These are phyloP conservation scores for Phoebastria nigripes DNA, from an alignment of 2,797 vertebrate genomes.

Conservation along the genomic window DNA sequence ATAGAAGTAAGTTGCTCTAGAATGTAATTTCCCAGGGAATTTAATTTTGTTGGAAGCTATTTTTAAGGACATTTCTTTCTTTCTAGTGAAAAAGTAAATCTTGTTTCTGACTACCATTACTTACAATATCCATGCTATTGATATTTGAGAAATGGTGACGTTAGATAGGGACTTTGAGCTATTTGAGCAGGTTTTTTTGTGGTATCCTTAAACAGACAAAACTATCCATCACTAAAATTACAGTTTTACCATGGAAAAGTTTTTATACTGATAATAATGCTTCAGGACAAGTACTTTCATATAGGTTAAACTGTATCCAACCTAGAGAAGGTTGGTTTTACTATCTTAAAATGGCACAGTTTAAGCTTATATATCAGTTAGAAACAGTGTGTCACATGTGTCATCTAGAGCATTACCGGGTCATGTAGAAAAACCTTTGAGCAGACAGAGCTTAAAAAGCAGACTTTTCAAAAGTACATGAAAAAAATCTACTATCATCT, in stretches of 20 bases:
- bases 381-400: fast-evolving
- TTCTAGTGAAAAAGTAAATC: not conserved
- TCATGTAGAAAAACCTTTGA: not conserved
- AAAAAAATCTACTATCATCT: not conserved
- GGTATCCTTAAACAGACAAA: not conserved
- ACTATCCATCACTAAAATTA: not conserved
- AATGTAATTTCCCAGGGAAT: not conserved
- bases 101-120: not conserved
- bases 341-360: not conserved
- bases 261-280: not conserved
- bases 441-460: not conserved
- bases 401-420: not conserved
- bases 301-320: not conserved
- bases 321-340: not conserved
- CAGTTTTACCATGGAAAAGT: not conserved
- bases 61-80: not conserved
- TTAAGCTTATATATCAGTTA: not conserved
- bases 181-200: not conserved
- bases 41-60: not conserved
- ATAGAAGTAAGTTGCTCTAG: not conserved
- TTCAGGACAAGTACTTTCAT: not conserved
- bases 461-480: not conserved
- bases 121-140: not conserved
- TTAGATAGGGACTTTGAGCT: not conserved
- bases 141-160: not conserved